Percentiles rank a stretch among this genome's conserved stretches.
Evolutionary conservation across 2,797 vertebrate genomes (phyloP).

Genomic region (Austrolebias charrua): DNA sequence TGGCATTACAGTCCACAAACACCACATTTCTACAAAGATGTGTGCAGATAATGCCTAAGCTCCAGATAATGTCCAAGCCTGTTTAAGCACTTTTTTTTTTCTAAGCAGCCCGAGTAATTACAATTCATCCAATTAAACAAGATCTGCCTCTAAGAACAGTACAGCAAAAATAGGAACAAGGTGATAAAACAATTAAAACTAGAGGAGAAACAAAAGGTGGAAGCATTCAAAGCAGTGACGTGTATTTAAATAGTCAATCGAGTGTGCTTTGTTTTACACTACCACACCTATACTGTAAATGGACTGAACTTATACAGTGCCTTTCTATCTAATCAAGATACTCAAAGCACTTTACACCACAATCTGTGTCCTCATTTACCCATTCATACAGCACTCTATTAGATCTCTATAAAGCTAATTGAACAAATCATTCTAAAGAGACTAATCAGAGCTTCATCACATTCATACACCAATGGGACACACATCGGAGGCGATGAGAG

Average conservation of each 20-base stretch:
- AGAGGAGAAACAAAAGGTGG: slow-evolving; percentile 10
- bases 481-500: too few relatives aligned
- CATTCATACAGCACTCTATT: too few relatives aligned
- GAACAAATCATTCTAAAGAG: too few relatives aligned
- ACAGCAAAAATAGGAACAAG: slow-evolving; percentile 4
- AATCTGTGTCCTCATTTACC: too few relatives aligned
- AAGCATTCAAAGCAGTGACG: slow-evolving; percentile 14
- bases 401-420: too few relatives aligned
- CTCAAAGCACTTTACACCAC: too few relatives aligned
- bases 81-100: slow-evolving; percentile 7
- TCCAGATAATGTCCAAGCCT: slow-evolving; percentile 28
- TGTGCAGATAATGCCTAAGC: background rate
- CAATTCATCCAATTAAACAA: slow-evolving; percentile 35
- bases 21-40: too few relatives aligned
- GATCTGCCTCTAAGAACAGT: slow-evolving; percentile 13
- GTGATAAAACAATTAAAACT: slow-evolving; percentile 30
- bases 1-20: too few relatives aligned
- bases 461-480: too few relatives aligned
- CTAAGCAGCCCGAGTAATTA: slow-evolving; percentile 41
- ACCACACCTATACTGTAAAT: slow-evolving; percentile 9
- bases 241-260: background rate
- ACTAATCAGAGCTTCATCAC: too few relatives aligned
- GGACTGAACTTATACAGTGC: too few relatives aligned
- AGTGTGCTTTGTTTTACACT: slow-evolving; percentile 5
- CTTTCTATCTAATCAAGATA: too few relatives aligned